A percentile compares a stretch with the other conserved stretches of the same genome.
Conservation (phyloP, 2,888 invertebrate genomes). For the Macrosiphum euphorbiae region DNA sequence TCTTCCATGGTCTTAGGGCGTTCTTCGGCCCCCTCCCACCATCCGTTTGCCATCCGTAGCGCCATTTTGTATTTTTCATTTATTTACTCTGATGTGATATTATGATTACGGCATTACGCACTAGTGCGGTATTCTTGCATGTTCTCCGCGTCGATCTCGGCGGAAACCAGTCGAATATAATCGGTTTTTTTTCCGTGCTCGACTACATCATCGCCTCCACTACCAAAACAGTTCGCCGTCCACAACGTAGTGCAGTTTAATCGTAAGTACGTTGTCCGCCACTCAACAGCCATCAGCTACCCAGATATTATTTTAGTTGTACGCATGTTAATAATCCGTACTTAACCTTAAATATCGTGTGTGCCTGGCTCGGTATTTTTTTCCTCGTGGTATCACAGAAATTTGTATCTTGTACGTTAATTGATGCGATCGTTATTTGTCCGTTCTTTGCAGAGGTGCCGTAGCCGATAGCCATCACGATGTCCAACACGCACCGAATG, state of each 20-base stretch:
- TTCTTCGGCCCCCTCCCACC: not conserved
- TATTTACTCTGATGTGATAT: conserved; percentile 32
- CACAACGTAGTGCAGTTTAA: not conserved
- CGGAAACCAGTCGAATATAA: not conserved
- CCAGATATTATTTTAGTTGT: too few relatives aligned
- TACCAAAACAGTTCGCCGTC: too few relatives aligned
- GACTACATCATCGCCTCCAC: not conserved
- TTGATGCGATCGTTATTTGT: not conserved
- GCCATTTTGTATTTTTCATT: conserved; percentile 19
- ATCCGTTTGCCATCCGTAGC: not conserved
- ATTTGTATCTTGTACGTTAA: not conserved
- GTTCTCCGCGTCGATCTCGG: not conserved
- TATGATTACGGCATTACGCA: conserved; percentile 55
- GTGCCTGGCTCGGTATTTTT: not conserved
- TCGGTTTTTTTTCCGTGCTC: not conserved
- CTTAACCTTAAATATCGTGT: conserved; percentile 54
- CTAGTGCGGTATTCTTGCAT: conserved; percentile 14
- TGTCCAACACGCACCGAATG: conserved; percentile 88
- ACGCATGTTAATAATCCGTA: conserved; percentile 17
- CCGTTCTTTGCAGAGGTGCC: not conserved
- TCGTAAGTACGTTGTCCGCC: conserved; percentile 27
- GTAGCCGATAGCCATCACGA: conserved; percentile 69
- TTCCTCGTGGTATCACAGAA: not conserved
- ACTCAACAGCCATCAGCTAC: not conserved
- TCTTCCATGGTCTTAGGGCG: conserved; percentile 46